Conservation (phyloP, 2,113 vertebrate genomes). For the Uria aalge region DNA sequence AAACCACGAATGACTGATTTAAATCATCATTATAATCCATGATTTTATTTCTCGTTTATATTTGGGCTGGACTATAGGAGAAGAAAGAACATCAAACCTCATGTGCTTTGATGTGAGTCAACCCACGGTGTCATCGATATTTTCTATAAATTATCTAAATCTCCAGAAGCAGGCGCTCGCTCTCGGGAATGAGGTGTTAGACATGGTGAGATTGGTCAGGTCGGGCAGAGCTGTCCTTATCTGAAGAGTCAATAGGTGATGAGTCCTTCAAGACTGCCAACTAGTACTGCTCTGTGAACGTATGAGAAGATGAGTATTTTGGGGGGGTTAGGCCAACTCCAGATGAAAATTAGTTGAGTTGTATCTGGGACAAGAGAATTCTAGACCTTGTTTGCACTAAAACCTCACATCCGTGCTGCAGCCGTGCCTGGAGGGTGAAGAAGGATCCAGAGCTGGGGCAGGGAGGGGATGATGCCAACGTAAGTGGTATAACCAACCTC, state of each 20-base stretch:
- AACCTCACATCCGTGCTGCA: neutral
- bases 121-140: rapidly evolving
- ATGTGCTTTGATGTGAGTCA: neutral
- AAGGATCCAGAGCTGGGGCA: neutral
- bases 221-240: neutral
- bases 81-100: neutral
- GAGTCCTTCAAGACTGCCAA: neutral
- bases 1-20: neutral
- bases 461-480: neutral
- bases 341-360: neutral
- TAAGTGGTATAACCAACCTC: neutral
- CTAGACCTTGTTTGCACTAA: neutral
- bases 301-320: neutral
- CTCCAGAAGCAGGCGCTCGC: neutral
- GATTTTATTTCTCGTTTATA: neutral
- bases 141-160: neutral
- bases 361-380: neutral
- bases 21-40: neutral
- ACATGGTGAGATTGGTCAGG: neutral
- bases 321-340: neutral
- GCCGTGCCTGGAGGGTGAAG: neutral
- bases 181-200: neutral
- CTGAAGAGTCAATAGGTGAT: neutral
- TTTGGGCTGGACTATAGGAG: neutral
- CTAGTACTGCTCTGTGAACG: neutral